Conservation (phyloP, 1,140 invertebrate genomes). For the Drosophila pseudoobscura region DNA sequence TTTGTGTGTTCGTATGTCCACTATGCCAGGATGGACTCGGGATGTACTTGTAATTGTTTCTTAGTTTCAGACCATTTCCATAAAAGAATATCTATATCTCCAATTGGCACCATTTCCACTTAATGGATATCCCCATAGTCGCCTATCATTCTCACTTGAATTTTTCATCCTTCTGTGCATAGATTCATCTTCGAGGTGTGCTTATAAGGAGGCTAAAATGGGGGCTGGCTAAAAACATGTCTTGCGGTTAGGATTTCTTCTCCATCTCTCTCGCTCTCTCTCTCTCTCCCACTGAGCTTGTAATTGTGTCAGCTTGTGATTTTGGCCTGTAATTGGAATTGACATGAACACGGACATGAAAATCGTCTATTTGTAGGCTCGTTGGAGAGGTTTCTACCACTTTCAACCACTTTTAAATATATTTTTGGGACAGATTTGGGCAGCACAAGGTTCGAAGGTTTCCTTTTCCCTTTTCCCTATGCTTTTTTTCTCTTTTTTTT, state of each 20-base stretch:
- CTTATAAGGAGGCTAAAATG: background rate
- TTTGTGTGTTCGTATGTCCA: too few species aligned
- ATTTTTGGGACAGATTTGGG: background rate
- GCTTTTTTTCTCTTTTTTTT: background rate
- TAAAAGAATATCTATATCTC: too few species aligned
- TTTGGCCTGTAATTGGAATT: constrained; percentile 36
- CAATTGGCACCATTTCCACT: too few species aligned
- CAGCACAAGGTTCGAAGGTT: constrained; percentile 42
- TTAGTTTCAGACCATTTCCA: background rate
- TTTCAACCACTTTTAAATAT: constrained; percentile 7
- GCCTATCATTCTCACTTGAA: too few species aligned
- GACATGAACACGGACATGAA: constrained; percentile 21
- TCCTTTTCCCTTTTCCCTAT: constrained; percentile 2
- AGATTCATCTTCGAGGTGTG: constrained; percentile 45
- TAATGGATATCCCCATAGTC: too few species aligned
- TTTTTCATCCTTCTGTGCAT: constrained; percentile 44
- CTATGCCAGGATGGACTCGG: too few species aligned
- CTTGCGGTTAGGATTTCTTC: constrained; percentile 23
- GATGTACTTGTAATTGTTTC: constrained; percentile 35
- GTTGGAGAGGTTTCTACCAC: too few species aligned
- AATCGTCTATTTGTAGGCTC: constrained; percentile 16
- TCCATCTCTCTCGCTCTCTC: too few species aligned
- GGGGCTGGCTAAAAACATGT: constrained; percentile 6
- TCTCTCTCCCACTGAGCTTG: too few species aligned
- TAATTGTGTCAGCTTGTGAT: too few species aligned